A percentile compares a stretch with the other conserved stretches of the same genome.
phyloP scores from a whole-genome alignment of 1,140 invertebrate species.

The Drosophila willistoni region DNA sequence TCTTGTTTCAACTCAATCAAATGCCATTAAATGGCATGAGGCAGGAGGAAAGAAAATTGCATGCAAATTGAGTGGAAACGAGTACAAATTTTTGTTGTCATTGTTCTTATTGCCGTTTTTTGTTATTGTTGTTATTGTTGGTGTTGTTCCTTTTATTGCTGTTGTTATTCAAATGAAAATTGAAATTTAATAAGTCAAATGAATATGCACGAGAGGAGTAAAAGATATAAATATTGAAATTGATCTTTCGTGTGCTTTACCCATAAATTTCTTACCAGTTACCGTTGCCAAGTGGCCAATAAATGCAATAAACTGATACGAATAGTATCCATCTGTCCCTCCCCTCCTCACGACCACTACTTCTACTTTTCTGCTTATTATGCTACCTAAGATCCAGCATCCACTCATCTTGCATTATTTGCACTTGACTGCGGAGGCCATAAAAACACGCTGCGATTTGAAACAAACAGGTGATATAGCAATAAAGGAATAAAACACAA shows the following conservation, averaged over 20 bases:
- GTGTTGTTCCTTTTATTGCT: not conserved
- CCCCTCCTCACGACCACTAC: not conserved
- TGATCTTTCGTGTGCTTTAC: constrained; percentile 12
- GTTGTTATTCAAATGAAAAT: not conserved
- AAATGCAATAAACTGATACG: constrained; percentile 55
- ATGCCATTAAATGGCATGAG: not conserved
- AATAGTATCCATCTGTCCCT: constrained; percentile 16
- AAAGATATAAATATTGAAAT: constrained; percentile 9
- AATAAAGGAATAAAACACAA: constrained; percentile 4
- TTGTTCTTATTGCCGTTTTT: not conserved
- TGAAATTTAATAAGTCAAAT: constrained; percentile 45
- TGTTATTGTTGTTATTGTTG: not conserved
- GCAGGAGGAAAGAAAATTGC: not conserved
- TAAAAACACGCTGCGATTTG: constrained; percentile 59
- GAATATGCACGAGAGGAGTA: constrained; percentile 33
- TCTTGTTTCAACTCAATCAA: constrained; percentile 1
- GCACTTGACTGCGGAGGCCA: constrained; percentile 53
- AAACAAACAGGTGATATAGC: constrained; percentile 11
- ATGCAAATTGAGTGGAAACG: constrained; percentile 22
- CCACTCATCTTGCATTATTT: constrained; percentile 49
- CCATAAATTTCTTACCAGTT: constrained; percentile 16
- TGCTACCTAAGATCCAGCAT: not conserved
- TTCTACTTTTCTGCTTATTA: not conserved
- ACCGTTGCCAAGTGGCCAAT: constrained; percentile 52
- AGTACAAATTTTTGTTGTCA: not conserved